Conservation (phyloP, 1,140 invertebrate genomes). For the Contarinia nasturtii region DNA sequence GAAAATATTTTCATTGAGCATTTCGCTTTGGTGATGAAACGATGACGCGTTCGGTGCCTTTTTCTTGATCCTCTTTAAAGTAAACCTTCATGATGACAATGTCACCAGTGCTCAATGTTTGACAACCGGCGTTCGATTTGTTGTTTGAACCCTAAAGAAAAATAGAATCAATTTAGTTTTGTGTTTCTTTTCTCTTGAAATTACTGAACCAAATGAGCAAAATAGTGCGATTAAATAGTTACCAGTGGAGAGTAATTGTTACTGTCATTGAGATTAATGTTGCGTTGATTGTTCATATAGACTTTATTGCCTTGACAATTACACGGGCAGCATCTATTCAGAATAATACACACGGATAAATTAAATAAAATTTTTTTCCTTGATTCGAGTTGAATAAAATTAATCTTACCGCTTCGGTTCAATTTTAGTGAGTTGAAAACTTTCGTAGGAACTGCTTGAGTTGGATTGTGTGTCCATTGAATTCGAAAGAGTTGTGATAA, state of each 20-base stretch:
- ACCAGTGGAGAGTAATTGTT: background rate
- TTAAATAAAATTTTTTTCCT: too few relatives aligned
- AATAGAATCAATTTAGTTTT: too few relatives aligned
- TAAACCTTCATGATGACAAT: conserved; percentile 82
- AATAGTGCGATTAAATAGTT: too few relatives aligned
- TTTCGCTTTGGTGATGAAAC: conserved; percentile 24
- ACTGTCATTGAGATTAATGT: conserved; percentile 5
- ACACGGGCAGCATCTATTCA: conserved; percentile 14
- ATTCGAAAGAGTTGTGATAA: background rate
- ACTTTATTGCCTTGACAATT: conserved; percentile 13
- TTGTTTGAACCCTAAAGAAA: too few relatives aligned
- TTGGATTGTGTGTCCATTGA: background rate
- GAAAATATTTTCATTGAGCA: too few relatives aligned
- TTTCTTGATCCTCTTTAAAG: conserved; percentile 46
- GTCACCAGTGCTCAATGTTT: conserved; percentile 82
- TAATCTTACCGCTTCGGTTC: too few relatives aligned
- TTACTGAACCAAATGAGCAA: too few relatives aligned
- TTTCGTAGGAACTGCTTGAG: too few relatives aligned
- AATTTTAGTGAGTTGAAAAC: too few relatives aligned
- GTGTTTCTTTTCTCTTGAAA: too few relatives aligned
- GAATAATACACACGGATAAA: too few relatives aligned
- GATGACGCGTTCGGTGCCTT: conserved; percentile 30
- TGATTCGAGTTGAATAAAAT: too few relatives aligned
- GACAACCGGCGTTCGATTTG: conserved; percentile 34
- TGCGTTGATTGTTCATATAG: background rate